Conservation (phyloP, 2,888 invertebrate genomes). For the Philaethria dido region DNA sequence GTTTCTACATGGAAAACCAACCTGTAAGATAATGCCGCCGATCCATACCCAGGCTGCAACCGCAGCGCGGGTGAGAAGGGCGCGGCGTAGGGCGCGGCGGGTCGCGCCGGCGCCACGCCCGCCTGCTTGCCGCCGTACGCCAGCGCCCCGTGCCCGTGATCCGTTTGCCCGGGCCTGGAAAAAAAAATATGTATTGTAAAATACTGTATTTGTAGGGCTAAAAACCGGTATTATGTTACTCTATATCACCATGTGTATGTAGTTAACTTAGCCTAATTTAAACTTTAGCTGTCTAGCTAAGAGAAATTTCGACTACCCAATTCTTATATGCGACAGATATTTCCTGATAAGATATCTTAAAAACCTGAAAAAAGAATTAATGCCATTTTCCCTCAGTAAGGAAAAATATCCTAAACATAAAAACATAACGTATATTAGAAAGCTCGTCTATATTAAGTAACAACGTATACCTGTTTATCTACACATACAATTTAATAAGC, state of each 20-base stretch:
- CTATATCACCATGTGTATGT: no score
- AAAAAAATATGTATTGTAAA: no score
- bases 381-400: no score
- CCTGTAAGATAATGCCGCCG: constrained; percentile 78
- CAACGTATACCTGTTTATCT: constrained; percentile 17
- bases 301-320: no score
- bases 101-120: constrained; percentile 71
- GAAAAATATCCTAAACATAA: background rate
- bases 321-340: no score
- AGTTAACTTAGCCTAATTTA: no score
- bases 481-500: background rate
- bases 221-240: no score
- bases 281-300: no score
- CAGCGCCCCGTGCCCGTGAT: constrained; percentile 77
- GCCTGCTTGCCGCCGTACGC: constrained; percentile 76
- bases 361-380: no score
- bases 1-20: no score
- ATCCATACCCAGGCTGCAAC: constrained; percentile 76
- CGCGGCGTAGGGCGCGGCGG: constrained; percentile 73
- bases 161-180: constrained; percentile 76
- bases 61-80: constrained; percentile 71
- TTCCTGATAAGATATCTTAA: no score
- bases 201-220: no score
- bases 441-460: constrained; percentile 2
- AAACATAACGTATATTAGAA: background rate